These are phyloP conservation scores for Napeogenes inachia DNA, from an alignment of 2,888 invertebrate genomes.

Conservation along the genomic window DNA sequence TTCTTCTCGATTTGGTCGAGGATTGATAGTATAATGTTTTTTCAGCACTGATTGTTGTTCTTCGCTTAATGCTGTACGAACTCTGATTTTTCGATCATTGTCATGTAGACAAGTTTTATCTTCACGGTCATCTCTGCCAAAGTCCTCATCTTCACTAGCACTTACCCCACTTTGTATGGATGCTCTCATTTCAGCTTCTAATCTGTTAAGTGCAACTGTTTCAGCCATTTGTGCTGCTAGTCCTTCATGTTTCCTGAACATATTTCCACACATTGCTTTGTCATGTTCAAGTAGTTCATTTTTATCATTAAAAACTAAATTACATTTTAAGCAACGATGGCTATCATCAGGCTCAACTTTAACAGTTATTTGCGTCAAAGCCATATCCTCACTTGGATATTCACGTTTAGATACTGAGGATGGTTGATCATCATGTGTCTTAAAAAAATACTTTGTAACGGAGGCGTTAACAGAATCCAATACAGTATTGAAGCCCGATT, in stretches of 20 bases:
- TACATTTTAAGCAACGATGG: constrained; percentile 78
- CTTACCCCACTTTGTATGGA: constrained; percentile 73
- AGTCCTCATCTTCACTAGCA: constrained; percentile 81
- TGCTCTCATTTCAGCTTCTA: constrained; percentile 71
- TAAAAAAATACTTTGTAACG: constrained; percentile 84
- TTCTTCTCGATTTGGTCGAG: constrained; percentile 96
- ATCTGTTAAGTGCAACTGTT: constrained; percentile 76
- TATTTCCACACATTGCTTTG: constrained; percentile 77
- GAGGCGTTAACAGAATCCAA: constrained; percentile 85
- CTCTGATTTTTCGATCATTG: constrained; percentile 88
- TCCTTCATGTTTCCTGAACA: constrained; percentile 82
- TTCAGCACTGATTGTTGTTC: constrained; percentile 94
- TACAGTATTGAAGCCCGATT: constrained; percentile 83
- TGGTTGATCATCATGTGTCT: constrained; percentile 82
- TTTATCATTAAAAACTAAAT: constrained; percentile 76
- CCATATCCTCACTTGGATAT: constrained; percentile 58
- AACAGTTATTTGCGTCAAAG: constrained; percentile 48
- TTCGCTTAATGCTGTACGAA: constrained; percentile 95
- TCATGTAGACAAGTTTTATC: constrained; percentile 77
- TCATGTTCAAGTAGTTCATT: constrained; percentile 84
- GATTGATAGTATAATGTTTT: constrained; percentile 92
- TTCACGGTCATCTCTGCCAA: constrained; percentile 68
- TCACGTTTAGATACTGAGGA: constrained; percentile 75
- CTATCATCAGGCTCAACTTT: constrained; percentile 64
- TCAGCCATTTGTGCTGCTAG: constrained; percentile 87